A percentile compares a stretch with the other conserved stretches of the same genome.
Evolutionary conservation across 1,140 invertebrate species (phyloP).

Genomic region (Arion vulgaris): DNA sequence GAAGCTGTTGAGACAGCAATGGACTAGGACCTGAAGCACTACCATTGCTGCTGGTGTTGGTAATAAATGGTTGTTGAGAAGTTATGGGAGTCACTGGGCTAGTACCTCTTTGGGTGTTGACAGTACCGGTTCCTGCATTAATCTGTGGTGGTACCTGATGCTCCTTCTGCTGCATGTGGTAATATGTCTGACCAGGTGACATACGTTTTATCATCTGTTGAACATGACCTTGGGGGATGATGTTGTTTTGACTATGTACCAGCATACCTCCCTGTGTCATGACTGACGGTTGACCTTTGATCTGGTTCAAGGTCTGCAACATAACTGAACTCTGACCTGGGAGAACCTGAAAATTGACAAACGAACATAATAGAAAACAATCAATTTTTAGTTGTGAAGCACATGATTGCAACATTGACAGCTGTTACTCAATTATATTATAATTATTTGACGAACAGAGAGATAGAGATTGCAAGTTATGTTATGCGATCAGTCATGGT

Average conservation of each 20-base stretch:
- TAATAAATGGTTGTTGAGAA: slow-evolving; percentile 46
- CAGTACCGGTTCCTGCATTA: slow-evolving; percentile 33
- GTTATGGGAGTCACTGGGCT: slow-evolving; percentile 75
- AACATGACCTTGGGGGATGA: slow-evolving; percentile 76
- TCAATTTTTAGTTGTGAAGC: too few relatives aligned
- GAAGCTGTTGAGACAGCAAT: slow-evolving; percentile 33
- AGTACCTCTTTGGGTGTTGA: slow-evolving; percentile 77
- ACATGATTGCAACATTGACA: too few relatives aligned
- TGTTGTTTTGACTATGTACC: neutral
- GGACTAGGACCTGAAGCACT: slow-evolving; percentile 43
- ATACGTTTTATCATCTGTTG: slow-evolving; percentile 90
- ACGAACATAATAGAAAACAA: too few relatives aligned
- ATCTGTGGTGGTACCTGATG: neutral
- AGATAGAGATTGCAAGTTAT: too few relatives aligned
- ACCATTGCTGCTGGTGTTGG: slow-evolving; percentile 48
- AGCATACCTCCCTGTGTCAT: neutral
- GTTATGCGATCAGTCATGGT: too few relatives aligned
- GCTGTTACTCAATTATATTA: too few relatives aligned
- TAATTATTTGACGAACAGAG: too few relatives aligned
- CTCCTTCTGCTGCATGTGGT: slow-evolving; percentile 43
- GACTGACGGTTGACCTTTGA: neutral
- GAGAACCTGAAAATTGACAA: neutral
- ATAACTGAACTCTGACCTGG: neutral
- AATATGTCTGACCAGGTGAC: slow-evolving; percentile 72
- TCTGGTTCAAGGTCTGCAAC: slow-evolving; percentile 13